phyloP scores from a whole-genome alignment of 2,888 invertebrate genomes.

The Agrochola lota region DNA sequence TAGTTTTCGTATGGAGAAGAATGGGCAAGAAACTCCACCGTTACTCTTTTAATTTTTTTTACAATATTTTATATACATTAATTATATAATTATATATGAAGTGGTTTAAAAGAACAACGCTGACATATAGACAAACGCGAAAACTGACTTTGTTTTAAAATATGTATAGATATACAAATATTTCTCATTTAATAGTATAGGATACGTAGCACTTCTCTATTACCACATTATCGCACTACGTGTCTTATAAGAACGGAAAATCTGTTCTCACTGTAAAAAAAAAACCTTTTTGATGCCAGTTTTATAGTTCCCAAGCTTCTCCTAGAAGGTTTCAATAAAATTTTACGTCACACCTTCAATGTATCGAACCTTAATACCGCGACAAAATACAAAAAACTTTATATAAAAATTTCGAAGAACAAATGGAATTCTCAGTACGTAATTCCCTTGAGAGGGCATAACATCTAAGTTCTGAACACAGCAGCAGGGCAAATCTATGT shows the following conservation, averaged over 20 bases:
- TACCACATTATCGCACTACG: slow-evolving; percentile 35
- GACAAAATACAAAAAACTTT: slow-evolving; percentile 34
- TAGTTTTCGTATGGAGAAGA: no score
- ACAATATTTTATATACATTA: no score
- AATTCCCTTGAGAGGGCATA: slow-evolving; percentile 34
- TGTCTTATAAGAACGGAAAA: slow-evolving; percentile 34
- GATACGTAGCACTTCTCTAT: slow-evolving; percentile 5
- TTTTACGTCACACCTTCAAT: slow-evolving; percentile 54
- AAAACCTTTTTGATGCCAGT: slow-evolving; percentile 44
- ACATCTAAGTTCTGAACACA: slow-evolving; percentile 36
- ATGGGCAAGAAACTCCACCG: no score
- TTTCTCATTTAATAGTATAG: no score
- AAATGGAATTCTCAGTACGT: slow-evolving; percentile 39
- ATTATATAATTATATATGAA: no score
- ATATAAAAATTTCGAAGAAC: slow-evolving; percentile 40
- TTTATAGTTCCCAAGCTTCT: slow-evolving; percentile 47
- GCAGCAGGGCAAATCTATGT: slow-evolving; percentile 36
- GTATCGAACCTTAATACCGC: slow-evolving; percentile 46
- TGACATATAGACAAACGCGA: no score
- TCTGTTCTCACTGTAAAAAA: slow-evolving; percentile 26
- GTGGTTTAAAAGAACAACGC: no score
- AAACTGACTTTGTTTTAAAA: no score
- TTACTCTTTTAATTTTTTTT: no score
- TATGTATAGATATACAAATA: no score
- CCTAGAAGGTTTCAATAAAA: slow-evolving; percentile 58